These are phyloP conservation scores for Brachynemurus nebulosus DNA, from an alignment of 2,888 invertebrate species.

Conservation along the genomic window DNA sequence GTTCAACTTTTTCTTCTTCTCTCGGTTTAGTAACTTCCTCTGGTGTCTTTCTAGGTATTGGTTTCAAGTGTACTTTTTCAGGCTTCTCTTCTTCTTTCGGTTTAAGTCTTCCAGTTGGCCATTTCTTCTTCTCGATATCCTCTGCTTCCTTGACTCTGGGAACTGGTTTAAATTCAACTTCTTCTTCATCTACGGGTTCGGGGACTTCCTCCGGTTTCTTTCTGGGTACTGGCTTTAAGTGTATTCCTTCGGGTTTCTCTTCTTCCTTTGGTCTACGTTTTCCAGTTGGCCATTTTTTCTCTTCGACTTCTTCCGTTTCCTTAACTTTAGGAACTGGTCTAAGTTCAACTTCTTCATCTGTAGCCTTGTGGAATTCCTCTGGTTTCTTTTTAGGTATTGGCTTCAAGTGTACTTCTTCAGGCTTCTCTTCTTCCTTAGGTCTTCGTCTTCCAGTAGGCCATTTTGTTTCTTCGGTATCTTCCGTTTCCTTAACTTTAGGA, in stretches of 20 bases:
- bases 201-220: constrained; percentile 22
- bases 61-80: constrained; percentile 18
- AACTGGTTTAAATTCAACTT: constrained; percentile 25
- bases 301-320: constrained; percentile 18
- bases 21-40: constrained; percentile 20
- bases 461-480: constrained; percentile 20
- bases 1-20: constrained; percentile 14
- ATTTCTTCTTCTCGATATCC: constrained; percentile 17
- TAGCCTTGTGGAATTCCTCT: constrained; percentile 26
- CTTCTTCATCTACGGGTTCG: constrained; percentile 19
- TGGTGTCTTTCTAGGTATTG: constrained; percentile 22
- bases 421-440: constrained; percentile 27
- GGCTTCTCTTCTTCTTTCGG: constrained; percentile 17
- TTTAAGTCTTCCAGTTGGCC: constrained; percentile 26
- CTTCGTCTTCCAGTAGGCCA: constrained; percentile 19
- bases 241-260: constrained; percentile 11
- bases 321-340: constrained; percentile 15
- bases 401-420: constrained; percentile 37
- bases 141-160: constrained; percentile 15
- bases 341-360: constrained; percentile 20
- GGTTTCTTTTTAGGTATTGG: constrained; percentile 26
- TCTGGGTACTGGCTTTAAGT: constrained; percentile 16
- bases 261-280: constrained; percentile 17
- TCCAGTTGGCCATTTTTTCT: constrained; percentile 14
- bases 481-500: constrained; percentile 22